phyloP scores from a whole-genome alignment of 2,888 invertebrate genomes.

The Torymus aiolomorphi region DNA sequence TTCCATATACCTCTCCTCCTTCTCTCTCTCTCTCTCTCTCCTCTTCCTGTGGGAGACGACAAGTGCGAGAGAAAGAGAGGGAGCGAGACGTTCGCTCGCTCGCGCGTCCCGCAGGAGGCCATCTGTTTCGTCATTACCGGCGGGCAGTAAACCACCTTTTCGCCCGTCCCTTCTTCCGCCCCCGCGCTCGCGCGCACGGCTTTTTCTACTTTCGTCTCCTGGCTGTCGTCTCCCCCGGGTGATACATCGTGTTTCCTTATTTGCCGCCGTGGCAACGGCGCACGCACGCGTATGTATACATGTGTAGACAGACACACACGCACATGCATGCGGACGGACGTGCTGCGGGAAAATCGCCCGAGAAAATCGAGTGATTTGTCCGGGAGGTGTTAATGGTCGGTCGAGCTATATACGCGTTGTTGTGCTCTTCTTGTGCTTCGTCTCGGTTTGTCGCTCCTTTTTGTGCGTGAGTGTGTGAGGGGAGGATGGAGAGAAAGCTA shows the following conservation, averaged over 20 bases:
- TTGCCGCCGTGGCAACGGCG: constrained; percentile 60
- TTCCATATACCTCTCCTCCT: constrained; percentile 33
- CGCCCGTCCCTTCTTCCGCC: constrained; percentile 56
- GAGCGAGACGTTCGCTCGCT: constrained; percentile 39
- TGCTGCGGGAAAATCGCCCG: constrained; percentile 74
- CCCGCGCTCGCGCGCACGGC: constrained; percentile 57
- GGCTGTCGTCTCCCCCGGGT: constrained; percentile 73
- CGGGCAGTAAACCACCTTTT: constrained; percentile 73
- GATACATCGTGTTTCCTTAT: constrained; percentile 76
- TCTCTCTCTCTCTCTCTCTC: constrained; percentile 36
- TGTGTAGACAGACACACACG: constrained; percentile 27
- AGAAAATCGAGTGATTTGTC: constrained; percentile 76
- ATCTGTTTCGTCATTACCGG: constrained; percentile 76
- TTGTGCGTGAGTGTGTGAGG: no score
- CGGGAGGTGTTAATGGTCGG: constrained; percentile 73
- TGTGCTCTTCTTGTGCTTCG: constrained; percentile 18
- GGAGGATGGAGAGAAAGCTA: no score
- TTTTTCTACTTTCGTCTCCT: constrained; percentile 59
- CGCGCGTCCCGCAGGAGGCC: constrained; percentile 67
- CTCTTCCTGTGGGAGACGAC: constrained; percentile 65
- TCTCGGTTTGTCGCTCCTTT: constrained; percentile 5
- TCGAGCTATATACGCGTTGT: constrained; percentile 22
- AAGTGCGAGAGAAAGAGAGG: background rate
- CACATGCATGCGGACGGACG: constrained; percentile 63
- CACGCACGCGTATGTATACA: constrained; percentile 5